Evolutionary conservation across 2,888 invertebrate genomes (phyloP), one percentile per base, ranked within the genome.

Genomic region (Eueremaeus valkanovi): DNA sequence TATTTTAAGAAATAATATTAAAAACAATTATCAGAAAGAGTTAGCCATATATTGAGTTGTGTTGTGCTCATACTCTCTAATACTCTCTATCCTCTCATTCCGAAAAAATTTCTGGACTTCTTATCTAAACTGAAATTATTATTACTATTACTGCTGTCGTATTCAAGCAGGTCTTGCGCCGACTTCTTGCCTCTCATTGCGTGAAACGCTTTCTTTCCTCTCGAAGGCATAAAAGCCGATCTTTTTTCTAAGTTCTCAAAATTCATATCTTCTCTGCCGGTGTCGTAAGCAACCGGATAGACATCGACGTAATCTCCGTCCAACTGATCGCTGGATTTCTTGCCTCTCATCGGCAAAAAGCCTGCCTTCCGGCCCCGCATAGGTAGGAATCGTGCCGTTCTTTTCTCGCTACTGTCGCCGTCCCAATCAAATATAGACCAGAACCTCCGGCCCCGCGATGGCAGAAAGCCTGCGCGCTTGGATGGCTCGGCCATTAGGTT

Each of bases 401-500:
- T 29, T 36, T 66, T 66, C 21, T 66, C 66, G 9, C 21, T 40
- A 6, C 36, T 66, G 31, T 66, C 21, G 58, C 16, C 27, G 31
- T 33, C 40, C 66, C 66, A 66, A 66, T 66, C 66, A 13, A 66
- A 66, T 33, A 66, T 36, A 21, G 66, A 36, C 66, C 66, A 66
- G 5, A 66, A n/a, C n/a, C 40, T 18, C 8, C 66, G 66, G 9
- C 36, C 66, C 27, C 66, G 36, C 1, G 66, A 29, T 3, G 66
- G 66, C 13, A 66, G 18, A 36, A 66, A 66, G 2, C 36, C 66
- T 1, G 66, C n/a, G 1, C 66, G 18, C 21, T 66, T 66, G 2
- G 5, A 6, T 21, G 5, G 5, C 18, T 16, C 29, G 16, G 18
- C 31, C 5, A 61, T 33, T 98, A 84, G 99, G 27, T 79, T 78